These are phyloP conservation scores for Drosophila oshimai DNA, from an alignment of 1,140 invertebrate species.

Conservation along the genomic window DNA sequence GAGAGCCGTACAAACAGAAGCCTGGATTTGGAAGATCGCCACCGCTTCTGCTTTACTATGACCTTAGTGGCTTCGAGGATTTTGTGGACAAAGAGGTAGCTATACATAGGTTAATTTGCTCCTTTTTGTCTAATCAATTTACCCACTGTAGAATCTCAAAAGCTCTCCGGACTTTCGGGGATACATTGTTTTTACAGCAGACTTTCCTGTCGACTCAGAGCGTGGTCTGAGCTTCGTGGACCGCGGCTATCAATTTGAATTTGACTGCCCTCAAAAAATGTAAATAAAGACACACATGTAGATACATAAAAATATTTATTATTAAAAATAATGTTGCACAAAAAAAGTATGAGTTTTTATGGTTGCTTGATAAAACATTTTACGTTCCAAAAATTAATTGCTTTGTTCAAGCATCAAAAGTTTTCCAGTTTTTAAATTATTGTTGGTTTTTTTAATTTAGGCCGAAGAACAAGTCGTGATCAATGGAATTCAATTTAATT, in stretches of 20 bases:
- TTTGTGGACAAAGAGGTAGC: slow-evolving; percentile 52
- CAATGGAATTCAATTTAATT: too few species aligned
- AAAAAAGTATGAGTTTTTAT: too few species aligned
- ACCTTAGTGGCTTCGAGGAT: slow-evolving; percentile 58
- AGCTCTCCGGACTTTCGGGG: slow-evolving; percentile 50
- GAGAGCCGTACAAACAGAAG: slow-evolving; percentile 45
- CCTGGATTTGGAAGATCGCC: not conserved
- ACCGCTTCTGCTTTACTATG: slow-evolving; percentile 55
- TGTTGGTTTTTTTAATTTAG: too few species aligned
- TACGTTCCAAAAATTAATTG: too few species aligned
- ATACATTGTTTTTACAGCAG: slow-evolving; percentile 59
- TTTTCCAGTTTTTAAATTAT: too few species aligned
- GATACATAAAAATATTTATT: slow-evolving; percentile 28
- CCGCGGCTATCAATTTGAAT: slow-evolving; percentile 76
- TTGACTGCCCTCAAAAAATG: slow-evolving; percentile 33
- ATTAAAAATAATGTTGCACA: slow-evolving; percentile 30
- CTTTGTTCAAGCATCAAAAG: too few species aligned
- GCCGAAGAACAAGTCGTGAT: too few species aligned
- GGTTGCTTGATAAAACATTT: too few species aligned
- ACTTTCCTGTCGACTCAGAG: slow-evolving; percentile 62
- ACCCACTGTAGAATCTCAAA: slow-evolving; percentile 38
- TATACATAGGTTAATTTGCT: not conserved
- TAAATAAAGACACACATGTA: slow-evolving; percentile 7
- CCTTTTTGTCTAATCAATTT: not conserved
- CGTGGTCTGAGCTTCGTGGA: slow-evolving; percentile 72